A percentile compares a stretch with the other conserved stretches of the same genome.
Evolutionary conservation across 2,888 invertebrate species (phyloP).

Genomic region (Allophyes oxyacanthae): DNA sequence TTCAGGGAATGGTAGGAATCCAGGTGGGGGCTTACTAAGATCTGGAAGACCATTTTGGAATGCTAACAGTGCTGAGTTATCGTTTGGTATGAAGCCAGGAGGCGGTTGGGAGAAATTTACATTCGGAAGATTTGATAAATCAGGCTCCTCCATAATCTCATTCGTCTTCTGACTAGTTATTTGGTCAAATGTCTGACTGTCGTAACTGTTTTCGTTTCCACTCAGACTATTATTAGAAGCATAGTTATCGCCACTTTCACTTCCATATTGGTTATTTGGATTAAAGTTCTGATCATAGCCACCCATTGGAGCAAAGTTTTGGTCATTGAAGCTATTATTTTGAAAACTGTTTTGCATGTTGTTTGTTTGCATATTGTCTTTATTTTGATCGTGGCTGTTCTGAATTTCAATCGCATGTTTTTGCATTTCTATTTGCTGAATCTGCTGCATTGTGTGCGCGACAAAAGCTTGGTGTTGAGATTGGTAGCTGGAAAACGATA

Average conservation of each 20-base stretch:
- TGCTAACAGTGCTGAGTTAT: conserved; percentile 73
- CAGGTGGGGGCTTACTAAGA: conserved; percentile 96
- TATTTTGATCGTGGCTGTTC: conserved; percentile 75
- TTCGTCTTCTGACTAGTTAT: conserved; percentile 71
- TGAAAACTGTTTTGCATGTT: conserved; percentile 73
- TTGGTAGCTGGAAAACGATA: conserved; percentile 91
- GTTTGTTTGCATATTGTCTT: conserved; percentile 70
- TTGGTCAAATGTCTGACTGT: conserved; percentile 84
- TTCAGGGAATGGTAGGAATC: conserved; percentile 90
- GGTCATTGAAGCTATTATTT: conserved; percentile 78
- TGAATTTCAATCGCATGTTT: conserved; percentile 91
- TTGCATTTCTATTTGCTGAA: conserved; percentile 95
- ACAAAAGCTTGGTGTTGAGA: conserved; percentile 98
- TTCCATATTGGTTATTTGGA: conserved; percentile 76
- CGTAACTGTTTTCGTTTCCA: conserved; percentile 87
- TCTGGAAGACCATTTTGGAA: conserved; percentile 92
- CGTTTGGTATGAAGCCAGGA: conserved; percentile 79
- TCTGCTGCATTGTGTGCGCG: conserved; percentile 96
- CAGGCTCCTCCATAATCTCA: conserved; percentile 72
- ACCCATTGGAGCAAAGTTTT: conserved; percentile 72
- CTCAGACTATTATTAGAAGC: conserved; percentile 83
- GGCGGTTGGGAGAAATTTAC: conserved; percentile 86
- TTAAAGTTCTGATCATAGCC: conserved; percentile 76
- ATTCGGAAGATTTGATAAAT: conserved; percentile 78
- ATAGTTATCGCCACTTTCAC: conserved; percentile 83